These are phyloP conservation scores for Megalops atlanticus DNA, from an alignment of 2,113 vertebrate genomes.

Conservation along the genomic window DNA sequence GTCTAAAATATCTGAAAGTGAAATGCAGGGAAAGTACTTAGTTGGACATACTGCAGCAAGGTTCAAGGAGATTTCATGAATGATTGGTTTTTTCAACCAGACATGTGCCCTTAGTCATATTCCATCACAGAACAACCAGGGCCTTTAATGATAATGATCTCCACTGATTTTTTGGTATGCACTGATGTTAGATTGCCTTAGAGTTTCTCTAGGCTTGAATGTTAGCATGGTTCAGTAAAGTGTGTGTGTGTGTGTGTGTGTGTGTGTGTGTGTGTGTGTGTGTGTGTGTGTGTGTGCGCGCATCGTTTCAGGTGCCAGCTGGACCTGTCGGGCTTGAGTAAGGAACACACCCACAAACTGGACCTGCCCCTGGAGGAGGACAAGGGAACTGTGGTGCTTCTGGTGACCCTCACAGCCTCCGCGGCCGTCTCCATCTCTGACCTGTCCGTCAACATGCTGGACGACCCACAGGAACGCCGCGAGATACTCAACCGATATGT, in stretches of 20 bases:
- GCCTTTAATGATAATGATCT: too few species aligned
- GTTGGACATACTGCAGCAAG: too few species aligned
- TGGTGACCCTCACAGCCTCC: constrained; percentile 89
- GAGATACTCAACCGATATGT: constrained; percentile 84
- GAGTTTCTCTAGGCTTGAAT: too few species aligned
- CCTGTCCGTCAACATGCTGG: constrained; percentile 77
- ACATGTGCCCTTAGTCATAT: too few species aligned
- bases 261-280: background rate
- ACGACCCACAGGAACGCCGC: constrained; percentile 78
- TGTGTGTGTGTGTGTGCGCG: constrained; percentile 18
- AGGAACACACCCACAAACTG: constrained; percentile 87
- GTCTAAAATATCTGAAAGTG: too few species aligned
- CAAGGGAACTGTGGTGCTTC: constrained; percentile 80
- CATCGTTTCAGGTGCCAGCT: constrained; percentile 78
- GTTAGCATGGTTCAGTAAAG: too few species aligned
- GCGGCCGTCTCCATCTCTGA: constrained; percentile 83
- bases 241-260: background rate
- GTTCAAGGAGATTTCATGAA: too few species aligned
- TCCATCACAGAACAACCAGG: too few species aligned
- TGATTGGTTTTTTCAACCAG: too few species aligned
- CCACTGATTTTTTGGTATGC: too few species aligned
- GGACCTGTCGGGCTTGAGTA: constrained; percentile 82
- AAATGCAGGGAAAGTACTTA: too few species aligned
- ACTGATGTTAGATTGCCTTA: too few species aligned
- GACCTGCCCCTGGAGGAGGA: constrained; percentile 82